Evolutionary conservation across 2,797 vertebrate species (phyloP).

Genomic region (Coreius guichenoti): DNA sequence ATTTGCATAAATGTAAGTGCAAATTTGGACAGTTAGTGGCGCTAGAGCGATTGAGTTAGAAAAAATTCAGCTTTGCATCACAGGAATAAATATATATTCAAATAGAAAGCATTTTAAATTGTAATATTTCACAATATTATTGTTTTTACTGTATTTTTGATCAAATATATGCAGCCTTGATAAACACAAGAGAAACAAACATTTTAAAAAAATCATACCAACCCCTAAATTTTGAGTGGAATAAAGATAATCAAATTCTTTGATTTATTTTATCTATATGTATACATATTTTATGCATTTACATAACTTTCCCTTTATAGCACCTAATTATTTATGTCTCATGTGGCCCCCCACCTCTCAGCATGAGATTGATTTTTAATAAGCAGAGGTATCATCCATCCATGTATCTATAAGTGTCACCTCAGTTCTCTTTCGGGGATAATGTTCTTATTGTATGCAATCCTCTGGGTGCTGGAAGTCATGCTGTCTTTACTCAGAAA

Average conservation of each 20-base stretch:
- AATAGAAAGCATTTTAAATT: neutral
- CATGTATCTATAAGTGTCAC: conserved; percentile 73
- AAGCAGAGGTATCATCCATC: conserved; percentile 79
- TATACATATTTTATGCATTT: conserved; percentile 19
- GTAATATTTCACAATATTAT: neutral
- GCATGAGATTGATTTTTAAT: conserved; percentile 74
- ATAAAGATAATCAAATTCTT: too few relatives aligned
- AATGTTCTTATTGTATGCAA: conserved; percentile 85
- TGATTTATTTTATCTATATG: neutral
- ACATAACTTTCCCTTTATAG: conserved; percentile 63
- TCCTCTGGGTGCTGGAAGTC: conserved; percentile 82
- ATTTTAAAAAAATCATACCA: neutral
- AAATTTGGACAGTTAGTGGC: too few relatives aligned
- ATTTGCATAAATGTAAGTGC: too few relatives aligned
- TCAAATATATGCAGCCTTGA: neutral
- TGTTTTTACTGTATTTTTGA: neutral
- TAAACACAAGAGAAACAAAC: neutral
- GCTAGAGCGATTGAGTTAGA: too few relatives aligned
- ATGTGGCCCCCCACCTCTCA: conserved; percentile 61
- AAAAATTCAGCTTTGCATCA: neutral
- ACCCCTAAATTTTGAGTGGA: neutral
- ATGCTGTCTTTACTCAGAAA: conserved; percentile 85
- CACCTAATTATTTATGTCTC: conserved; percentile 43
- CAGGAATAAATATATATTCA: neutral
- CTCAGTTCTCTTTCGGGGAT: conserved; percentile 83